These are phyloP conservation scores for Ammodytes dubius DNA, from an alignment of 2,113 vertebrate genomes.

Conservation along the genomic window DNA sequence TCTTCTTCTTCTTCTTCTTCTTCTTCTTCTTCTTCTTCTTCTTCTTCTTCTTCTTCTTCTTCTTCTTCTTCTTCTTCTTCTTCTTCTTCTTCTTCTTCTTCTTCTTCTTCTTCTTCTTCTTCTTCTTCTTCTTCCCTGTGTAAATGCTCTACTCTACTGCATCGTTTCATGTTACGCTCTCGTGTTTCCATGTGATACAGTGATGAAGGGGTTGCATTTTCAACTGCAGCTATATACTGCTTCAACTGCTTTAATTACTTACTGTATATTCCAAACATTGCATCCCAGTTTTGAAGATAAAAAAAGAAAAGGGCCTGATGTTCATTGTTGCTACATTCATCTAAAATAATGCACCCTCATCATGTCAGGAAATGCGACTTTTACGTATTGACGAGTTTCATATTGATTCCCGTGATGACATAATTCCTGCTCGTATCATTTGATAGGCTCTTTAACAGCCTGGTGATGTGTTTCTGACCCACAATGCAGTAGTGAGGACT, in stretches of 20 bases:
- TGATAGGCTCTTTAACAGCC: not conserved
- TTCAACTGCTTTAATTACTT: too few relatives aligned
- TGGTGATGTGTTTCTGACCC: not conserved
- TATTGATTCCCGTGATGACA: not conserved
- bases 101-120: slow-evolving; percentile 65
- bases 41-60: slow-evolving; percentile 61
- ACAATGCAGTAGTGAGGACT: not conserved
- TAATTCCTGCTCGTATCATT: not conserved
- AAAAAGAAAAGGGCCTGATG: not conserved
- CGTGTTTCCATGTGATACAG: too few relatives aligned
- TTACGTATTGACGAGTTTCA: not conserved
- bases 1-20: slow-evolving; percentile 60
- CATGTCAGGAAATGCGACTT: not conserved
- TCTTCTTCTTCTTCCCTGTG: slow-evolving; percentile 44
- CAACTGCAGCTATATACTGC: too few relatives aligned
- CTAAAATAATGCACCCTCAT: not conserved
- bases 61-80: slow-evolving; percentile 63
- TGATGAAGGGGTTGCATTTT: too few relatives aligned
- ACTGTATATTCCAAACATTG: not conserved
- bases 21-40: slow-evolving; percentile 59
- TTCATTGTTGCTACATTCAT: not conserved
- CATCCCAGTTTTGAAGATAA: not conserved
- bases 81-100: slow-evolving; percentile 53
- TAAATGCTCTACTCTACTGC: slow-evolving; percentile 49
- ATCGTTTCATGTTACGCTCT: slow-evolving; percentile 28